phyloP scores from a whole-genome alignment of 2,113 vertebrate genomes.

The Hiodon alosoides region DNA sequence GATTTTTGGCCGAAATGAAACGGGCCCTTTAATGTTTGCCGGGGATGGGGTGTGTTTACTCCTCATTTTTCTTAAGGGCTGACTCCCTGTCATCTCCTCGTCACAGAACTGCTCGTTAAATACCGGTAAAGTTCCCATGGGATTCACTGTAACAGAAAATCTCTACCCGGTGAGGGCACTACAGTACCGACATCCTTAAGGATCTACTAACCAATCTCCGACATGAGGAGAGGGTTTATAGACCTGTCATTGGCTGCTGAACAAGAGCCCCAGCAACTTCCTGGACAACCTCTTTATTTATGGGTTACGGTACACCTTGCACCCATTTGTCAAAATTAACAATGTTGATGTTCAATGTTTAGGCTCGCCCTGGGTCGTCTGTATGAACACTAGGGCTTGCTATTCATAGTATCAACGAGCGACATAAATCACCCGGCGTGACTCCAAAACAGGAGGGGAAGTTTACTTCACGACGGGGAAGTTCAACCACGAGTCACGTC shows the following conservation, averaged over 20 bases:
- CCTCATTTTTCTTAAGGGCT: constrained; percentile 4
- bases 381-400: constrained; percentile 41
- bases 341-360: constrained; percentile 9
- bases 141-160: background rate
- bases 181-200: background rate
- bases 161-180: background rate
- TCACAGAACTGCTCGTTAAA: constrained; percentile 6
- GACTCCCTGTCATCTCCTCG: background rate
- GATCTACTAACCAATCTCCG: background rate
- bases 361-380: background rate
- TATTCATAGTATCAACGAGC: constrained; percentile 37
- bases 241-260: background rate
- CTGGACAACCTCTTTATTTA: background rate
- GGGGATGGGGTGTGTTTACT: background rate
- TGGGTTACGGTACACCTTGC: constrained; percentile 40
- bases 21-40: background rate
- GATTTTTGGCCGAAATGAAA: background rate
- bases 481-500: constrained; percentile 49
- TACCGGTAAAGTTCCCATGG: background rate
- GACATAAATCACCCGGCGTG: constrained; percentile 44
- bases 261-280: background rate
- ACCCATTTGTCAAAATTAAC: constrained; percentile 39
- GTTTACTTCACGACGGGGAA: constrained; percentile 37
- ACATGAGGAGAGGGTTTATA: background rate
- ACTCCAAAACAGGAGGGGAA: constrained; percentile 23